phyloP scores from a whole-genome alignment of 2,797 vertebrate genomes.

The Typhlichthys subterraneus region DNA sequence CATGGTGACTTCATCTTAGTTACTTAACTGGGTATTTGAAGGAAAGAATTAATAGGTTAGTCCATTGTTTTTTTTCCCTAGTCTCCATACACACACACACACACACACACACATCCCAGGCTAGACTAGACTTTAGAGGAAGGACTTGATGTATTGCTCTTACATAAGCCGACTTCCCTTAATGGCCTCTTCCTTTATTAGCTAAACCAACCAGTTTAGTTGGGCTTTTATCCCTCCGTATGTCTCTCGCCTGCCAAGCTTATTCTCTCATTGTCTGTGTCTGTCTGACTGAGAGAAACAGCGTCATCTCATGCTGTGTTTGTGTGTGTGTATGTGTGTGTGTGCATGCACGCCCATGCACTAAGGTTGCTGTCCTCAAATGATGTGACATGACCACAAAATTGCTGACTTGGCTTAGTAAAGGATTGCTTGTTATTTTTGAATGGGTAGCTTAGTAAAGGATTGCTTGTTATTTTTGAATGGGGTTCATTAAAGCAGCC shows the following conservation, averaged over 20 bases:
- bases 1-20: background rate
- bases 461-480: background rate
- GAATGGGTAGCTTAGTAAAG: constrained; percentile 9
- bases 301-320: too few species aligned
- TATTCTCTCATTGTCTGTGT: too few species aligned
- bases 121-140: constrained; percentile 57
- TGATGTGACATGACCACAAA: background rate
- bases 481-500: background rate
- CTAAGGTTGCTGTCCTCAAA: background rate
- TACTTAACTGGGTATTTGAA: background rate
- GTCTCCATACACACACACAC: too few species aligned
- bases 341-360: background rate
- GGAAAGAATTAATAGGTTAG: background rate
- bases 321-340: background rate
- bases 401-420: constrained; percentile 17
- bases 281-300: too few species aligned
- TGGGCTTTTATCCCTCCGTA: too few species aligned
- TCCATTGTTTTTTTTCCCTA: background rate
- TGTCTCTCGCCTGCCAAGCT: too few species aligned
- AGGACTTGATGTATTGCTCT: constrained; percentile 33
- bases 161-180: constrained; percentile 58
- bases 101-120: constrained; percentile 17
- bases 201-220: too few species aligned
- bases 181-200: constrained; percentile 71
- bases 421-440: constrained; percentile 6